Evolutionary conservation across 2,113 vertebrate genomes (phyloP).

Genomic region (Neolamprologus variostigma): DNA sequence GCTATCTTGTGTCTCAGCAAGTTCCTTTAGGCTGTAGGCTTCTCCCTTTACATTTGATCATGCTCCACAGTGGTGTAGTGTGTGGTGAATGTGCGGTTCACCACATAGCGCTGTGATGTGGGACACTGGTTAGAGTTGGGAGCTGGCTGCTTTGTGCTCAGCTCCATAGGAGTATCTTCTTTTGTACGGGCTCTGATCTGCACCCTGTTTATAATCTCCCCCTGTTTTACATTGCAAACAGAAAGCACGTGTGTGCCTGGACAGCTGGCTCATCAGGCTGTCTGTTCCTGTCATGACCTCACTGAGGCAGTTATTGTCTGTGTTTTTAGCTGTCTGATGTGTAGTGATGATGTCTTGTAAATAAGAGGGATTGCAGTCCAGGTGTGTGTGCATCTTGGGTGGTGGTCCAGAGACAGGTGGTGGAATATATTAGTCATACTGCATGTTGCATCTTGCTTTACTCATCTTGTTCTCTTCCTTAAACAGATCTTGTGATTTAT

Average conservation of each 20-base stretch:
- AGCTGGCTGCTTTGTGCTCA: slow-evolving; percentile 18
- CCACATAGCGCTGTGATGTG: slow-evolving; percentile 59
- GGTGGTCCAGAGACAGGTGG: not conserved
- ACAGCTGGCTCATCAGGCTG: slow-evolving; percentile 25
- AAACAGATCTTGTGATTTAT: slow-evolving; percentile 7
- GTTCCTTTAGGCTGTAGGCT: not conserved
- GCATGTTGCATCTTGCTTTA: slow-evolving; percentile 40
- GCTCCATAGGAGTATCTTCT: not conserved
- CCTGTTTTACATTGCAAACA: not conserved
- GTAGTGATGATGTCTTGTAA: slow-evolving; percentile 9
- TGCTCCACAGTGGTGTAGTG: slow-evolving; percentile 24
- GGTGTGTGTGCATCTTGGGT: slow-evolving; percentile 24
- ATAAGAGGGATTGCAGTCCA: slow-evolving; percentile 4
- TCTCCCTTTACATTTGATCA: slow-evolving; percentile 20
- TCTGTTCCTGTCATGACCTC: slow-evolving; percentile 28
- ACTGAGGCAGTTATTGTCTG: not conserved
- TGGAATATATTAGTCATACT: slow-evolving; percentile 55
- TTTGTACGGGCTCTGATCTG: not conserved
- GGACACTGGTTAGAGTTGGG: slow-evolving; percentile 14
- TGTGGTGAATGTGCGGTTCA: slow-evolving; percentile 43
- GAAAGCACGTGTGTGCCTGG: slow-evolving; percentile 5
- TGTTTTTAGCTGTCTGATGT: slow-evolving; percentile 14
- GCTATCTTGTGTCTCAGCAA: not conserved
- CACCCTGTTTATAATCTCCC: slow-evolving; percentile 8
- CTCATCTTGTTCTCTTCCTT: slow-evolving; percentile 29